Evolutionary conservation across 2,888 invertebrate species (phyloP).

Genomic region (Fabriciana adippe): DNA sequence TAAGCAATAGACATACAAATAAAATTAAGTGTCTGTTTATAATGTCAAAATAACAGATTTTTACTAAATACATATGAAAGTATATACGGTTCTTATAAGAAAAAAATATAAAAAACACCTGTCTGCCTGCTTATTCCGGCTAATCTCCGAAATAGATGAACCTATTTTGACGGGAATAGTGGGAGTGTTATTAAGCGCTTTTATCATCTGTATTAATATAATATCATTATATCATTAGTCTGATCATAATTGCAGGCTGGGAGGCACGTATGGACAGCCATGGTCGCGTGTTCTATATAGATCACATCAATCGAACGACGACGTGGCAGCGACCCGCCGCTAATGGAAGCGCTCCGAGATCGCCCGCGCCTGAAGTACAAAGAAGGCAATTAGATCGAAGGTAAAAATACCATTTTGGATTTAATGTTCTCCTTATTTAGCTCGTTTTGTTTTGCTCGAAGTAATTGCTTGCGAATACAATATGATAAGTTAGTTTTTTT

Average conservation of each 20-base stretch:
- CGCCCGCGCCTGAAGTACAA: constrained; percentile 85
- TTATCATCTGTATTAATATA: too few species aligned
- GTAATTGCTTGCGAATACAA: not conserved
- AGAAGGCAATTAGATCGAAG: constrained; percentile 86
- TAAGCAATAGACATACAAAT: too few species aligned
- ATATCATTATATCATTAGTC: not conserved
- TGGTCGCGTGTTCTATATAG: constrained; percentile 98
- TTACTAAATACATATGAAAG: too few species aligned
- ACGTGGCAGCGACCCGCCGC: constrained; percentile 95
- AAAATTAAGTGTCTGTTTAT: too few species aligned
- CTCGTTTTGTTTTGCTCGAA: not conserved
- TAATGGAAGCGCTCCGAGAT: constrained; percentile 71
- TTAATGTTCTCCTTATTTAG: not conserved
- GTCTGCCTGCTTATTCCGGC: too few species aligned
- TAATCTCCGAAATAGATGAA: too few species aligned
- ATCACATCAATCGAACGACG: constrained; percentile 97
- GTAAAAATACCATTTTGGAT: constrained; percentile 48
- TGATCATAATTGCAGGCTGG: constrained; percentile 86
- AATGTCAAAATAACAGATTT: too few species aligned
- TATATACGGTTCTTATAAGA: too few species aligned
- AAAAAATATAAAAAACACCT: too few species aligned
- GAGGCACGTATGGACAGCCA: constrained; percentile 98
- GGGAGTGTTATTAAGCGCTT: too few species aligned
- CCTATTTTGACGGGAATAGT: too few species aligned
- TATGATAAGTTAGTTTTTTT: not conserved